Evolutionary conservation across 1,140 invertebrate genomes (phyloP).

Genomic region (Lithobius niger): DNA sequence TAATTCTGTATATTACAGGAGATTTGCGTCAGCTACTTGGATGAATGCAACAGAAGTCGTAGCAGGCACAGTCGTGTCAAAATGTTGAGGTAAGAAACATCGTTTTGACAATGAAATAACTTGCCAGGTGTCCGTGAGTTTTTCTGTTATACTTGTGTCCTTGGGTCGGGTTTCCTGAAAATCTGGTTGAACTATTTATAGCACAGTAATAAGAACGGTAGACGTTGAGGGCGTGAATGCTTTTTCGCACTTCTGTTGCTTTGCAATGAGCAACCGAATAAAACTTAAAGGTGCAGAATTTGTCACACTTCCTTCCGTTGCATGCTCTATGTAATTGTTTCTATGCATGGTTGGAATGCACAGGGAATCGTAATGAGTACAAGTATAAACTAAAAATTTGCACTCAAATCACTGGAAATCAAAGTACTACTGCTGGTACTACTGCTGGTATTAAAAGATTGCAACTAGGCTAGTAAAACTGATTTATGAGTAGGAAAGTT

Average conservation of each 20-base stretch:
- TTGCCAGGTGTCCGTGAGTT: constrained; percentile 66
- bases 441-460: background rate
- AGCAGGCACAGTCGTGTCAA: constrained; percentile 74
- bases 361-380: background rate
- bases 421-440: no score
- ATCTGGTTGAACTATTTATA: background rate
- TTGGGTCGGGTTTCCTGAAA: background rate
- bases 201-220: background rate
- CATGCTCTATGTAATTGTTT: no score
- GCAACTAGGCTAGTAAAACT: background rate
- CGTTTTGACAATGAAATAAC: constrained; percentile 59
- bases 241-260: no score
- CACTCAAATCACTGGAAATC: no score
- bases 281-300: no score
- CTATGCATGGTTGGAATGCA: background rate
- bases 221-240: background rate
- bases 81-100: constrained; percentile 40
- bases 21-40: constrained; percentile 81
- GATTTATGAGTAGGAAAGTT: background rate
- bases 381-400: no score
- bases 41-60: constrained; percentile 61
- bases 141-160: background rate
- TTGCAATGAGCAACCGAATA: no score
- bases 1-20: no score
- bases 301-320: no score